Percentiles rank a stretch among this genome's conserved stretches.
Evolutionary conservation across 2,888 invertebrate species (phyloP).

Genomic region (Koerneria pararmatus): DNA sequence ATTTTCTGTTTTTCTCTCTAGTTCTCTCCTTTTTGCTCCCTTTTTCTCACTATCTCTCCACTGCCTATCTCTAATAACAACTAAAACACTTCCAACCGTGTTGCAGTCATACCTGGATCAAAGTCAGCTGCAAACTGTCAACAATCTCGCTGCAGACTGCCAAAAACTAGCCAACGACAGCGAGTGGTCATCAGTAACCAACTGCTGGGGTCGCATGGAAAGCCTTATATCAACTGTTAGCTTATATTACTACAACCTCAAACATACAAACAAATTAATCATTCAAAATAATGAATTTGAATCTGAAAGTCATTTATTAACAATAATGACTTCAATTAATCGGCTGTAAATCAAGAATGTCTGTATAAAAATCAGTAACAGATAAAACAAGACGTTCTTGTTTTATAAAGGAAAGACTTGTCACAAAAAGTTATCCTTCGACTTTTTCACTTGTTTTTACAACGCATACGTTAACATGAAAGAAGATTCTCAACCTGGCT

Average conservation of each 20-base stretch:
- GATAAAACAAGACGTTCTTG: too few relatives aligned
- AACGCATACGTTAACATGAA: too few relatives aligned
- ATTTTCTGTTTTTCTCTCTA: neutral
- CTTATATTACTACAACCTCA: neutral
- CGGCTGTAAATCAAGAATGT: too few relatives aligned
- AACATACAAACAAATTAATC: constrained; percentile 1
- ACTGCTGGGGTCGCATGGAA: constrained; percentile 71
- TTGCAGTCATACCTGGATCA: constrained; percentile 47
- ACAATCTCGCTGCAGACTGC: constrained; percentile 35
- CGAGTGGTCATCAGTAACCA: constrained; percentile 68
- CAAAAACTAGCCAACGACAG: constrained; percentile 63
- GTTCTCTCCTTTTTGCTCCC: neutral
- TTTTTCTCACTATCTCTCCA: neutral
- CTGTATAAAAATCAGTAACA: too few relatives aligned
- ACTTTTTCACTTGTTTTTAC: too few relatives aligned
- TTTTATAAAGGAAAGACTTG: too few relatives aligned
- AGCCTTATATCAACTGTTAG: constrained; percentile 63
- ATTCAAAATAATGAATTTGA: neutral
- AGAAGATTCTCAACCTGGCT: too few relatives aligned
- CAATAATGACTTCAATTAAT: too few relatives aligned
- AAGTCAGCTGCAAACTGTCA: constrained; percentile 34
- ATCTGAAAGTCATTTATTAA: neutral
- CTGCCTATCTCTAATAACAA: neutral
- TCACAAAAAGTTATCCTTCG: too few relatives aligned
- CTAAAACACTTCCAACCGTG: too few relatives aligned